phyloP scores from a whole-genome alignment of 92 coral and sea anemone species.

The Micromussa lordhowensis region DNA sequence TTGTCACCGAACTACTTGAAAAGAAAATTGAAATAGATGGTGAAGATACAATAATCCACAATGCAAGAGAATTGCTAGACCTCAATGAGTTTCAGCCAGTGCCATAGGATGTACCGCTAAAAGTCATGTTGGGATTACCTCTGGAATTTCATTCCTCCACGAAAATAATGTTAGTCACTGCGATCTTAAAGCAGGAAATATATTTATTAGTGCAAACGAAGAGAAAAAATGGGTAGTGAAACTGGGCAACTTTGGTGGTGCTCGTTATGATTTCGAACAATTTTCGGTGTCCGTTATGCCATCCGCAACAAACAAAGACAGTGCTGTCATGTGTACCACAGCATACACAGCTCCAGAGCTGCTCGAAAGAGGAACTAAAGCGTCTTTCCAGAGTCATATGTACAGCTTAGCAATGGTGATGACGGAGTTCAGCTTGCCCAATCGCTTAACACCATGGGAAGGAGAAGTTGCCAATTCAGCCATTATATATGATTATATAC shows the following conservation, averaged over 20 bases:
- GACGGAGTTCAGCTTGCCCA: constrained; percentile 47
- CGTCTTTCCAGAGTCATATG: constrained; percentile 41
- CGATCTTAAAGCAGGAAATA: constrained; percentile 48
- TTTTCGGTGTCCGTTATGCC: constrained; percentile 44
- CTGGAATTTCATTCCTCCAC: constrained; percentile 42
- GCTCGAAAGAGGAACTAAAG: constrained; percentile 26
- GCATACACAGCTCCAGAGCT: constrained; percentile 59
- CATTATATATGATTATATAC: constrained; percentile 34
- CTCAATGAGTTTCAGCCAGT: constrained; percentile 24
- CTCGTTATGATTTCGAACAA: constrained; percentile 43
- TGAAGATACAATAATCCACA: constrained; percentile 10
- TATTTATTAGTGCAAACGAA: constrained; percentile 46
- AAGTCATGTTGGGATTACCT: constrained; percentile 7
- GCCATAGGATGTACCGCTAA: constrained; percentile 18
- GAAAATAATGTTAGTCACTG: constrained; percentile 27
- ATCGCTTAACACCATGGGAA: constrained; percentile 60
- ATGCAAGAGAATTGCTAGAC: constrained; percentile 53
- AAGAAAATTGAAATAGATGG: constrained; percentile 34
- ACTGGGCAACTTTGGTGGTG: constrained; percentile 52
- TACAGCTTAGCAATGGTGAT: constrained; percentile 54
- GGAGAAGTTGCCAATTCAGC: constrained; percentile 58
- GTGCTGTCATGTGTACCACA: constrained; percentile 33
- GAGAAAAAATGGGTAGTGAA: constrained; percentile 29
- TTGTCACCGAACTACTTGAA: constrained; percentile 46
- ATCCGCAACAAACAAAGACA: constrained; percentile 19